Evolutionary conservation across 1,140 invertebrate species (phyloP), one percentile per base, ranked within the genome.

Genomic region (Microplitis demolitor): DNA sequence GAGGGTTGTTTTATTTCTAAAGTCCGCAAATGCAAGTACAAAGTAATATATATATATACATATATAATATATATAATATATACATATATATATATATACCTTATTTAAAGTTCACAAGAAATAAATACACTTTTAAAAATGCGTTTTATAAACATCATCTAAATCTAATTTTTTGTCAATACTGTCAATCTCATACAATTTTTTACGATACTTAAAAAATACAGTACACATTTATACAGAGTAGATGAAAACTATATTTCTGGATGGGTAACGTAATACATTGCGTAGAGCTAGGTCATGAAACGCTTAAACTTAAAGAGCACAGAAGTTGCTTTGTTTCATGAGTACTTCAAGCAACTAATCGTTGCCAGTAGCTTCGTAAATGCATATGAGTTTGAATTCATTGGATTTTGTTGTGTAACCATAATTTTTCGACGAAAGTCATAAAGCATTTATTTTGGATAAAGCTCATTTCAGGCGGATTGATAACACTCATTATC

Each of bases 271-370:
- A 33, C 34, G 63, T 61, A 64, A 9, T 56, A 56, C 11, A 35
- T 14, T 31, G 11, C 53, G 61, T 66, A 79, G 78, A 78, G 80
- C 83, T 84, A 84, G 82, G 82, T 81, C 82, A 78, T 70, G 76
- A 74, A 68, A 62, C 64, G 60, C 74, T 77, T 75, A 75, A 77
- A 76, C 74, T 75, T 74, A 66, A 72, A 71, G 74, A 78, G 78
- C 77, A 83, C 83, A 83, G 82, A 80, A 82, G 63, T 69, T 78
- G 82, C 83, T 83, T 84, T 84, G 83, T 84, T 84, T 82, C 78
- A 77, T 66, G 78, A 84, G 79, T 78, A 82, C 78, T 78, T 78
- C 73, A 76, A 82, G 80, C 82, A 80, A 78, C 78, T 83, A 82
- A 84, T 82, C 80, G 78, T 77, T 75, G 74, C 50, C n/a, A n/a